Evolutionary conservation across 2,113 vertebrate species (phyloP), one percentile per base, ranked within the genome.

Genomic region (Thalassarche chlororhynchos): DNA sequence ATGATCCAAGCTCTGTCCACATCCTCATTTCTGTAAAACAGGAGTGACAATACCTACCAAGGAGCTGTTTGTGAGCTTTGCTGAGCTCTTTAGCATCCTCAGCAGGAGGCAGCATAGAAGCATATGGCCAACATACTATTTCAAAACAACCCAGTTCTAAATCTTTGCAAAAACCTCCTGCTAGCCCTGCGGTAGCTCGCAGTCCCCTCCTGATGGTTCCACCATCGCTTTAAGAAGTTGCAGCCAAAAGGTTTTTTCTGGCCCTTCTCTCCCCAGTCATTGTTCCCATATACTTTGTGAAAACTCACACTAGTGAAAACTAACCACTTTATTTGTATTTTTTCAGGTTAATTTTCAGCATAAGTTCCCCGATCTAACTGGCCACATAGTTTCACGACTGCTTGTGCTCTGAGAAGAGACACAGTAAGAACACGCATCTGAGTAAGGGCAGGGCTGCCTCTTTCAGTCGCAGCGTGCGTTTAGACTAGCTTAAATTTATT

Each of bases 1-100:
- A 38, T 0, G 2, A 81, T 54, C 17, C 44, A 17, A 77, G 60
- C 51, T 88, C 52, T 72, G 36, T 58, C 84, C 46, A 19, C 58
- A 86, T 77, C n/a, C 54, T 84, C 36, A 17, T 24, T 90, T 49
- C 54, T 84, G 92, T 77, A 68, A 70, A 90, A 44, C 26, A 62
- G 78, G 74, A 76, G 81, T 70, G 87, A 76, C 88, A 76, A 87
- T 65, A n/a, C 74, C 46, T 61, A 54, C 72, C 57, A 64, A 90
- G 58, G 54, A 93, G 47, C 80, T 95, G 64, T 88, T 87, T 91
- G 84, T 62, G 38, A 86, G 47, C 74, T 80, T 74, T 85, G 10
- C 66, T 79, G 81, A 91, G 81, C 70, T 91, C 71, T 93, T 94
- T 83, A 94, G 75, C 78, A 91, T 96, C 81, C 93, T 96, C 95